Conservation (phyloP, 2,113 vertebrate species). For the Talpa occidentalis region DNA sequence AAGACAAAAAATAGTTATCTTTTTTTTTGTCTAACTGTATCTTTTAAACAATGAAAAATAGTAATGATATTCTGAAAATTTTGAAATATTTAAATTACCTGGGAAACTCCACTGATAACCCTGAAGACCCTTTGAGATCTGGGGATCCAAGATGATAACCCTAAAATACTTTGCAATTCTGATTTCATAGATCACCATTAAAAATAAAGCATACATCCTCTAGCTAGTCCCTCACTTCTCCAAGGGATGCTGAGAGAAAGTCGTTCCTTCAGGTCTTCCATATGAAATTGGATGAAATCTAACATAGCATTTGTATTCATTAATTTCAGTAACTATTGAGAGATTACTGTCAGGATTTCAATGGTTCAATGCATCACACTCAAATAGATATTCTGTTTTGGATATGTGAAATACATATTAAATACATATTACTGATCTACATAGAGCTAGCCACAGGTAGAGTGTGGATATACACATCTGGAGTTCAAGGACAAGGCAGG, state of each 20-base stretch:
- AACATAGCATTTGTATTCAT: background rate
- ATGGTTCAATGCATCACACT: background rate
- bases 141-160: background rate
- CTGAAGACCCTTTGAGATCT: background rate
- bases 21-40: background rate
- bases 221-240: background rate
- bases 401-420: background rate
- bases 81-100: background rate
- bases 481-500: background rate
- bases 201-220: background rate
- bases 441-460: background rate
- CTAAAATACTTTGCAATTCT: background rate
- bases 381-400: background rate
- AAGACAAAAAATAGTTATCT: too few species aligned
- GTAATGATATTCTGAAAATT: background rate
- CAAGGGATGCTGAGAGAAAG: background rate
- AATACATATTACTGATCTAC: background rate
- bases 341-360: background rate
- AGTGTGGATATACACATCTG: background rate
- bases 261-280: background rate
- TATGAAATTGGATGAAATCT: background rate
- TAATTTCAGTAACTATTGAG: background rate
- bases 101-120: background rate
- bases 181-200: background rate
- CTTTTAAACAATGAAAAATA: background rate